Evolutionary conservation across 2,797 vertebrate species (phyloP), one percentile per base, ranked within the genome.

Genomic region (Helarctos malayanus): DNA sequence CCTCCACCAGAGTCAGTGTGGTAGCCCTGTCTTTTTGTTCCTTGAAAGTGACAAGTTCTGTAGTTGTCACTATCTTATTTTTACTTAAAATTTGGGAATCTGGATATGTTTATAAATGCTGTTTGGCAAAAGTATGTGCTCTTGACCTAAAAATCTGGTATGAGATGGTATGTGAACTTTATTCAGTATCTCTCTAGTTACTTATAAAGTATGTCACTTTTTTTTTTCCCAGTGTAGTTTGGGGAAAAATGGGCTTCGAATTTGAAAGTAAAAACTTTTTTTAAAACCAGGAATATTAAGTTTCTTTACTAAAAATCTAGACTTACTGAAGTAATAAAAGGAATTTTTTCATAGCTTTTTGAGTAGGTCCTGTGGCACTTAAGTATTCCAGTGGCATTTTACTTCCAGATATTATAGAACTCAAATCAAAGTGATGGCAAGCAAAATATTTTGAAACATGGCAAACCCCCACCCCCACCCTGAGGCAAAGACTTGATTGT

Each of bases 401-500:
- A 92, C 96, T 97, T 94, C 59, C 71, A 93, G 68, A 91, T 97
- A 93, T 78, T 96, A 89, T 79, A 93, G 94, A 96, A 94, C 54
- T 89, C 68, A 91, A 84, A 86, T 90, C 93, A 57, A 35, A 96
- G 85, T 97, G 84, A 97, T 97, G 84, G 91, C 68, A 82, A 97
- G 88, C n/a, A 96, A 97, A 98, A 87, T 65, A 56, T 87, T 97
- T 97, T 91, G 89, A 94, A 89, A 95, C 29, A 76, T 96, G 69
- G 79, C 73, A 93, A 97, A 59, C 68, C 82, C 23, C 52, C 9
- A n/a, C 35, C 75, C 83, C 47, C 57, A 52, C 59, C 93, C 78
- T 80, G 35, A 92, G 76, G 89, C 82, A 95, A 94, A 96, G 75
- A 75, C 95, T 97, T 97, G 79, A 96, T 97, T 97, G 88, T 96